A percentile compares a stretch with the other conserved stretches of the same genome.
phyloP scores from a whole-genome alignment of 1,140 invertebrate species.

The Drosophila dunni region DNA sequence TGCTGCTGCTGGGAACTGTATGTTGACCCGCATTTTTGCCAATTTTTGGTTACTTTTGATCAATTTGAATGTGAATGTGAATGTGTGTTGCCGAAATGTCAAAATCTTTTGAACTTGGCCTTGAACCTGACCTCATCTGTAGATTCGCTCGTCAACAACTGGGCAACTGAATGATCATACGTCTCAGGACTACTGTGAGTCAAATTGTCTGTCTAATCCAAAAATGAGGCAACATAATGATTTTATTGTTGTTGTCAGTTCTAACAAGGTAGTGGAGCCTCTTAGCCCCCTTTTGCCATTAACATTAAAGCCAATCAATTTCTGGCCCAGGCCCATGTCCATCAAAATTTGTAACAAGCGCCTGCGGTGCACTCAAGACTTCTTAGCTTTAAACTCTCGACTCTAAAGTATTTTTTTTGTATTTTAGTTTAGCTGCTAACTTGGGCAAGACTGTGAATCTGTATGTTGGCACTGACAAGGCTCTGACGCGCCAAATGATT shows the following conservation, averaged over 20 bases:
- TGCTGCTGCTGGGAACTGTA: conserved; percentile 21
- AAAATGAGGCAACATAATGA: conserved; percentile 22
- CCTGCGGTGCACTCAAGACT: conserved; percentile 55
- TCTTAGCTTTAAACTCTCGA: conserved; percentile 20
- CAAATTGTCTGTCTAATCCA: conserved; percentile 41
- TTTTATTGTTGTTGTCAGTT: conserved; percentile 28
- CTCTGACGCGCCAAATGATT: conserved; percentile 75
- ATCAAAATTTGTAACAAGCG: conserved; percentile 81
- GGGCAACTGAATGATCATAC: background rate
- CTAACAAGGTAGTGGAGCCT: conserved; percentile 1
- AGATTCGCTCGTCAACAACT: background rate
- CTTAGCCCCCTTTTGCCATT: conserved; percentile 23
- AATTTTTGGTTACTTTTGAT: background rate
- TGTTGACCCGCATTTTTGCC: conserved; percentile 9
- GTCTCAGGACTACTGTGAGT: conserved; percentile 34
- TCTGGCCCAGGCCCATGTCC: conserved; percentile 66
- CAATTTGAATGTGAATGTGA: conserved; percentile 21
- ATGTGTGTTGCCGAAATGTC: conserved; percentile 36
- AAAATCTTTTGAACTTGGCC: conserved; percentile 53
- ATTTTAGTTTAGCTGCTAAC: background rate
- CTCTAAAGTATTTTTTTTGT: background rate
- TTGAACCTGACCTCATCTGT: conserved; percentile 40
- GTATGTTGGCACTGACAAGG: conserved; percentile 11
- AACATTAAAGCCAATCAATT: conserved; percentile 82
- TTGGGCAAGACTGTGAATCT: background rate